Evolutionary conservation across 1,140 invertebrate species (phyloP), one percentile per base, ranked within the genome.

Genomic region (Polypedilum pembai): DNA sequence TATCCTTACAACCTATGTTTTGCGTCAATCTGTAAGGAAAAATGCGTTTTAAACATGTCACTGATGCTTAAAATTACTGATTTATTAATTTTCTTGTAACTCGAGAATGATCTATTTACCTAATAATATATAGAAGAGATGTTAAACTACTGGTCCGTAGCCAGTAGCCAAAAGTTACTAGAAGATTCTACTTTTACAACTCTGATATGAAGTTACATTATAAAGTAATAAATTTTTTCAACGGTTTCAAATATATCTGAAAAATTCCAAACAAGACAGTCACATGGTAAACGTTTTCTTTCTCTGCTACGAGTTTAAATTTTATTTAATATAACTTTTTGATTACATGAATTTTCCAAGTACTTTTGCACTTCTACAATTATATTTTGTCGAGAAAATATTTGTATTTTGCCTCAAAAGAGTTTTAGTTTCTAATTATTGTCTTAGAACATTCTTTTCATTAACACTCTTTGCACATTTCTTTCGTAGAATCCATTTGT

Each of bases 401-500:
- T 56, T 56, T 56, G 45, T 56, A 12, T 33, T 33, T 33, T 33
- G 45, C 45, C 45, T 56, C 45, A 56, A 56, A 56, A 56, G 45
- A 56, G 45, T n/a, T 56, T 18, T 69, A 18, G n/a, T 69, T 18
- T 69, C 65, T 69, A 18, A 69, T 18, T 69, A 69, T 69, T 69
- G 15, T 69, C 17, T 69, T 69, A 69, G 45, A 10, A 69, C 65
- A 18, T 33, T 69, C 20, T 69, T 18, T 69, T 69, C 65, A 20
- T 69, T 20, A 18, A 7, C 20, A 20, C 8, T 69, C 17, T 69
- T 18, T 10, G 7, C 65, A 69, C n/a, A 15, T n/a, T 20, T 69
- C 4, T 18, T 69, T 69, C 20, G 65, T 69, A 69, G 65, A 69
- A 69, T 69, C 65, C 65, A 69, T 69, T 69, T 69, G 65, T 69